A percentile compares a stretch with the other conserved stretches of the same genome.
These are phyloP conservation scores for Clarias batrachus DNA, from an alignment of 2,113 vertebrate genomes.

Conservation along the genomic window DNA sequence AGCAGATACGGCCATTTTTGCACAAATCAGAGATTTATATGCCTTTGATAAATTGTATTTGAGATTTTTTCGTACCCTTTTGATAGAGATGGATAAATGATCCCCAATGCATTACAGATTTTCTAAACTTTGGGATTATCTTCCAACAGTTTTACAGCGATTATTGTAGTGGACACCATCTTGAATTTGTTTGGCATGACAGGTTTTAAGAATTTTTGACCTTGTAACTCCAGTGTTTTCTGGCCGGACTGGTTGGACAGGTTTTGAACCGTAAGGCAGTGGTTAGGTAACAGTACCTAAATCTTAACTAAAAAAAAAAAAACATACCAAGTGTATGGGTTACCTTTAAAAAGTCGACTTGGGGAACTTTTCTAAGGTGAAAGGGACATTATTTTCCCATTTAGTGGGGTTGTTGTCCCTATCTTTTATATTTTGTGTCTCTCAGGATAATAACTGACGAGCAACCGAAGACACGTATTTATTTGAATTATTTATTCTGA, in stretches of 20 bases:
- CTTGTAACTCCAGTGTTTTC: background rate
- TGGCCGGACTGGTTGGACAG: conserved; percentile 11
- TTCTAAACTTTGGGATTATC: conserved; percentile 12
- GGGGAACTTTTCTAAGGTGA: background rate
- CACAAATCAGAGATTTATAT: conserved; percentile 42
- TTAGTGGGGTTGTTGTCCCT: conserved; percentile 1
- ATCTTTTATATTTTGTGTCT: conserved; percentile 31
- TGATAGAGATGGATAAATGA: conserved; percentile 36
- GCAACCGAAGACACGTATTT: conserved; percentile 51
- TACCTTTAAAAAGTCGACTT: background rate
- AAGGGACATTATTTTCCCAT: conserved; percentile 6
- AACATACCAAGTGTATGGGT: background rate
- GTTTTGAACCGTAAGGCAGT: conserved; percentile 6
- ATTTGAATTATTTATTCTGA: conserved; percentile 47
- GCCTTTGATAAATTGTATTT: conserved; percentile 45
- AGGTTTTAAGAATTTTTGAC: background rate
- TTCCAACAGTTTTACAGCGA: conserved; percentile 23
- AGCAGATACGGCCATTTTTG: conserved; percentile 25
- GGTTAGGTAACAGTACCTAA: background rate
- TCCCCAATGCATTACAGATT: conserved; percentile 25
- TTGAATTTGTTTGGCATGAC: conserved; percentile 3
- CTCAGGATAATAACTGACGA: conserved; percentile 48
- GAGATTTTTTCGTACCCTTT: conserved; percentile 22
- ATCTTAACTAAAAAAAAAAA: background rate
- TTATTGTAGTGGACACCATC: conserved; percentile 7